Evolutionary conservation across 2,888 invertebrate species (phyloP).

Genomic region (Andrena haemorrhoa): DNA sequence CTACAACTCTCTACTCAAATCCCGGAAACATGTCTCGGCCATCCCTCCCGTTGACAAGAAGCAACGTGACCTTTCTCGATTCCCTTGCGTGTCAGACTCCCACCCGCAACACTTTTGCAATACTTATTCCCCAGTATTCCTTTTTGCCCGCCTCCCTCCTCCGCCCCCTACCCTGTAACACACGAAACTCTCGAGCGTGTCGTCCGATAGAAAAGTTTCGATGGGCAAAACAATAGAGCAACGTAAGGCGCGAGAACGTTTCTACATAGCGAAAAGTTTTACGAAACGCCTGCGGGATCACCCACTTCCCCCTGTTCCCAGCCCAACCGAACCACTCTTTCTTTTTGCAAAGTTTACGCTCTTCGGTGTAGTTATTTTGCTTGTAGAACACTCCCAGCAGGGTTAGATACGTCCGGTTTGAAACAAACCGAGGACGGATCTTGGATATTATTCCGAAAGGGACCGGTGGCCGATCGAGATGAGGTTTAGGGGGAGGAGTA

Average conservation of each 20-base stretch:
- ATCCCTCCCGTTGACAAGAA: no score
- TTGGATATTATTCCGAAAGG: no score
- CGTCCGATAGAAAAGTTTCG: slow-evolving; percentile 22
- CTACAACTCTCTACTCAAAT: no score
- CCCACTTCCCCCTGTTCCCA: not conserved
- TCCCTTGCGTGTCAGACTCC: not conserved
- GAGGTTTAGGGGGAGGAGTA: no score
- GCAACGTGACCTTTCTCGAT: no score
- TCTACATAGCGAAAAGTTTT: slow-evolving; percentile 11
- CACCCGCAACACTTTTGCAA: not conserved
- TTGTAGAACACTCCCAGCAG: slow-evolving; percentile 7
- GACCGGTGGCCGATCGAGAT: no score
- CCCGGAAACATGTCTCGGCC: no score
- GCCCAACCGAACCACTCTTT: not conserved
- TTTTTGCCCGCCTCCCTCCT: no score
- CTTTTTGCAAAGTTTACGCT: slow-evolving; percentile 14
- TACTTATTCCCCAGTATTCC: not conserved
- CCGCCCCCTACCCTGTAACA: not conserved
- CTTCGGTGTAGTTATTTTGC: slow-evolving; percentile 16
- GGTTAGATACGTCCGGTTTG: not conserved
- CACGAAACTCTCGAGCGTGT: slow-evolving; percentile 4
- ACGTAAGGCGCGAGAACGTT: slow-evolving; percentile 9
- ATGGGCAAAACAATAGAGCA: slow-evolving; percentile 14
- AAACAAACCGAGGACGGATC: no score
- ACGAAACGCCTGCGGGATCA: slow-evolving; percentile 11